Percentiles rank a stretch among this genome's conserved stretches.
phyloP scores from a whole-genome alignment of 2,888 invertebrate species.

The Morpho helenor region DNA sequence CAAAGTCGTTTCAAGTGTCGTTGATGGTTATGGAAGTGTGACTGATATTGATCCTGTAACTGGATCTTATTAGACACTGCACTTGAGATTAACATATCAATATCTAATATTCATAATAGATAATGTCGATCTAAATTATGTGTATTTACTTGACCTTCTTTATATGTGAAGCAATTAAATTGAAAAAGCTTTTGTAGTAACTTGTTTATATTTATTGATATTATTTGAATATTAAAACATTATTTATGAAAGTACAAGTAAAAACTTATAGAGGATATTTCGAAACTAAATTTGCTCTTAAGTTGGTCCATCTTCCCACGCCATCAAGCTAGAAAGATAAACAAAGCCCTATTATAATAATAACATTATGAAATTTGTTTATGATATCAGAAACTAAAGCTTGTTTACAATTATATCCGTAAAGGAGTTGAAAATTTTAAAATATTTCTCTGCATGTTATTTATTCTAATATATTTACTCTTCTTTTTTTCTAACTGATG shows the following conservation, averaged over 20 bases:
- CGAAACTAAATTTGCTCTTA: background rate
- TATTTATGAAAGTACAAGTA: no score
- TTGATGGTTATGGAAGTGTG: constrained; percentile 49
- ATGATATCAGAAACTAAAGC: constrained; percentile 1
- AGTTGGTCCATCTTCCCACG: constrained; percentile 10
- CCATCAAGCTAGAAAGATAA: background rate
- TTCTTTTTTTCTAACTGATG: no score
- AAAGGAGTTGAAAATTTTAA: no score
- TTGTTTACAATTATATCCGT: background rate
- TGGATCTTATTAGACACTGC: constrained; percentile 37
- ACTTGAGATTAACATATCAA: constrained; percentile 4
- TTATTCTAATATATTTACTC: no score
- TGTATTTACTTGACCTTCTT: no score
- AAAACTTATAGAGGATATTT: no score
- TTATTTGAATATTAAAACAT: no score
- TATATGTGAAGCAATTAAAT: no score
- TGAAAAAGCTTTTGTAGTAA: no score
- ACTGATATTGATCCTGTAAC: constrained; percentile 55
- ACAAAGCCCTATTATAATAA: background rate
- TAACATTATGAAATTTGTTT: constrained; percentile 5
- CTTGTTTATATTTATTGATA: no score
- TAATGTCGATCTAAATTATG: background rate
- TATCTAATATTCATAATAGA: background rate
- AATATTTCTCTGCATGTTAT: no score
- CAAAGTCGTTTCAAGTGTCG: constrained; percentile 42